Base-by-base conservation (phyloP, 2,797 vertebrate species). In the Arctocebus calabarensis region DNA sequence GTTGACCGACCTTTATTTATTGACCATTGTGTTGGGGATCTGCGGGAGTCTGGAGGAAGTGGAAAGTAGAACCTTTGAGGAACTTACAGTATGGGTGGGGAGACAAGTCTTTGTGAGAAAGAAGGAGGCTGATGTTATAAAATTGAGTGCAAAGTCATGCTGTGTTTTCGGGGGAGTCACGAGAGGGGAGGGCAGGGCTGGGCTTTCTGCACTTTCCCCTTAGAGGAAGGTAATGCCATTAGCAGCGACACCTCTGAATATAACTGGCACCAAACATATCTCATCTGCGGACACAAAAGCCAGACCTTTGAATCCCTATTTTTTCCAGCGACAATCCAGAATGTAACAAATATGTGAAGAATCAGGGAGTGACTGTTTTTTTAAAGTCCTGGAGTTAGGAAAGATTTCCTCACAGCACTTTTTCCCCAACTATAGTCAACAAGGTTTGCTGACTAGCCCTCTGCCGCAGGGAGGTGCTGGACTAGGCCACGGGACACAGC, bases 261-360 rank as follows among this genome's bases (percentile, higher is more conserved):
- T 14, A 61, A 88, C 57, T 64, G 86, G 16, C 27, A 73, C 32
- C 62, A 64, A 74, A n/a, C 4, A 5, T 48, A 52, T 93, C 9
- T 90, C 43, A 45, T 89, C 61, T 94, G 77, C n/a, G 27, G 62
- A 70, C 13, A 74, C 74, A 88, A 81, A 92, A 94, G 43, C 8
- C 61, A 84, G 10, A 77, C 64, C 43, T 34, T 94, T 74, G 73
- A 29, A 73, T 79, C 29, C n/a, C 10, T 55, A 17, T 71, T 89
- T 95, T 95, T 93, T 45, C 45, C 52, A 74, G 66, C 55, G 92
- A 74, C 4, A 86, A 88, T 48, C 40, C 48, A 91, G 68, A 88
- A 61, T 87, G 73, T 74, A 95, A 83, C 25, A 82, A 84, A 86
- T 68, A 84, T 78, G 81, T 90, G 59, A 90, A 91, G 57, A 96